Evolutionary conservation across 2,888 invertebrate species (phyloP).

Genomic region (Lepidochitona cinerea): DNA sequence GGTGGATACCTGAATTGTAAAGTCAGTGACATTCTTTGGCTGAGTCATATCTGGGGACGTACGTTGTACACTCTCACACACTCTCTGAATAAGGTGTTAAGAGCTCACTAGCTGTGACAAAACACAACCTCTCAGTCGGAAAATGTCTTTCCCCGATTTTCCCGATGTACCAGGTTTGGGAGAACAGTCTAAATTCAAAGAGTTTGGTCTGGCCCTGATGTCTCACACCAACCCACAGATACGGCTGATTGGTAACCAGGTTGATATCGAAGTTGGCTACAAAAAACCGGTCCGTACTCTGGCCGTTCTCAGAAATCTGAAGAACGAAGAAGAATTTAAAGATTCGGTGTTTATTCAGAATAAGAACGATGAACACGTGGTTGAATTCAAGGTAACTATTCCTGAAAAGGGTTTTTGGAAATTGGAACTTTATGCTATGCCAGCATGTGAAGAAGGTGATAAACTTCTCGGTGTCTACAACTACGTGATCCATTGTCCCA

Average conservation of each 20-base stretch:
- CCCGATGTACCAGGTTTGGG: constrained; percentile 58
- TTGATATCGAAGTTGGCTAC: constrained; percentile 44
- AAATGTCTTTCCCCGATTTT: not conserved
- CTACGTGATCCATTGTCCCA: constrained; percentile 62
- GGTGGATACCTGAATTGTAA: not conserved
- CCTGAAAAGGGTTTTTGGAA: constrained; percentile 67
- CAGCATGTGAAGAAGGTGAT: constrained; percentile 63
- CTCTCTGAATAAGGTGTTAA: too few species aligned
- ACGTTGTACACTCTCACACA: too few species aligned
- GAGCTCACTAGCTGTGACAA: too few species aligned
- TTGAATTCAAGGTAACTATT: constrained; percentile 45
- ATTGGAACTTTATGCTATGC: constrained; percentile 66
- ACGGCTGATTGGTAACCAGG: constrained; percentile 37
- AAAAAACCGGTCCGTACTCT: not conserved
- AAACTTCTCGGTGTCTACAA: constrained; percentile 68
- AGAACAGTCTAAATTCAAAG: constrained; percentile 54
- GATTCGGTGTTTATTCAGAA: constrained; percentile 52
- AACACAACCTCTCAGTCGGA: too few species aligned
- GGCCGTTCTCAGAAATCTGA: not conserved
- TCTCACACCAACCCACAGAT: constrained; percentile 48
- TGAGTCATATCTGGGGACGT: not conserved
- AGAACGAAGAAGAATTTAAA: not conserved
- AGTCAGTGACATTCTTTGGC: not conserved
- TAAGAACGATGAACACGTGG: constrained; percentile 23
- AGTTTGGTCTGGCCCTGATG: constrained; percentile 43